These are phyloP conservation scores for Struthidea cinerea DNA, from an alignment of 2,113 vertebrate species.

Conservation along the genomic window DNA sequence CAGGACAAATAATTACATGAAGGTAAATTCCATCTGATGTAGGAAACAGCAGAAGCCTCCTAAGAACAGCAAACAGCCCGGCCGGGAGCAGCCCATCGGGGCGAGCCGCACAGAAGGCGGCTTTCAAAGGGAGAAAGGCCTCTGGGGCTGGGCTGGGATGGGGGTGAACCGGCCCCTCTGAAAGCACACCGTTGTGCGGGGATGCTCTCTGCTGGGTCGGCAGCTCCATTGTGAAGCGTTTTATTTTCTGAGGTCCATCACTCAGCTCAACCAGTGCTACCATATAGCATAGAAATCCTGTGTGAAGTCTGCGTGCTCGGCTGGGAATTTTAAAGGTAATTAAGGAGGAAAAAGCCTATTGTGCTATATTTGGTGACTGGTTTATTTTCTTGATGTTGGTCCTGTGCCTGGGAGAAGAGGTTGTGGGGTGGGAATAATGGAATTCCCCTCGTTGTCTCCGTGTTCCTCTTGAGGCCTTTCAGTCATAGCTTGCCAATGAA, in stretches of 20 bases:
- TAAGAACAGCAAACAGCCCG: conserved; percentile 28
- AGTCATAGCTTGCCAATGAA: neutral
- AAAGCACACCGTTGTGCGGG: neutral
- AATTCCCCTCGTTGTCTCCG: neutral
- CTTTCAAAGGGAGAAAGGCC: conserved; percentile 21
- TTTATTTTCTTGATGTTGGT: neutral
- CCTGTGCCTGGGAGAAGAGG: neutral
- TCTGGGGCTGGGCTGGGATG: neutral
- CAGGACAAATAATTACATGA: conserved; percentile 68
- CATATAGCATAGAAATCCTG: neutral
- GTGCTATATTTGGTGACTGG: neutral
- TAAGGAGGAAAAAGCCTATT: neutral
- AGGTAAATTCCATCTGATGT: conserved; percentile 45
- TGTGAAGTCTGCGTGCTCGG: neutral
- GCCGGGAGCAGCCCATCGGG: neutral
- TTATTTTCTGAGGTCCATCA: neutral
- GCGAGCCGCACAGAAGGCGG: conserved; percentile 1
- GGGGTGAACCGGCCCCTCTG: neutral
- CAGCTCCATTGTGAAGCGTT: neutral
- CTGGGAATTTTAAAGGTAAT: conserved; percentile 4
- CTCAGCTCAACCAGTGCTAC: neutral
- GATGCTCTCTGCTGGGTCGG: conserved; percentile 6
- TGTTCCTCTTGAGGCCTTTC: neutral
- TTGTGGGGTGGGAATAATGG: neutral
- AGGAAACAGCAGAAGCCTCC: conserved; percentile 38